Base-by-base conservation (phyloP, 1,140 invertebrate species). In the Nasonia longicornis region DNA sequence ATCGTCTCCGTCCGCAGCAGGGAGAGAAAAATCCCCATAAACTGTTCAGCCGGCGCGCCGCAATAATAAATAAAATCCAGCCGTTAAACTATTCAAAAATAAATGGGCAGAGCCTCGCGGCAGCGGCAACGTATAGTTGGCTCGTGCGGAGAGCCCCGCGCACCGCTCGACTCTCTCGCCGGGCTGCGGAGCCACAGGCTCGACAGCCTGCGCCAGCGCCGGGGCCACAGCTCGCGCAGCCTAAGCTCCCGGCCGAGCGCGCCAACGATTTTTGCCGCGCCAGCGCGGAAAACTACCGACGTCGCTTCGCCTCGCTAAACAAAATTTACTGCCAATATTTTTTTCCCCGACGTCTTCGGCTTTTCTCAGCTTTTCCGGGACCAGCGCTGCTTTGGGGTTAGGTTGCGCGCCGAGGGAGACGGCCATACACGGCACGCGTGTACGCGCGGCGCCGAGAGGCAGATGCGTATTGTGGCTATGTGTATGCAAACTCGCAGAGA, bases 191-290 rank as follows among this genome's bases (percentile, higher is more conserved):
- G 31, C n/a, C 81, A 84, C 71, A 84, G 31, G 64, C 70, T n/a
- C 22, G 75, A 80, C 85, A 63, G 71, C 52, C 71, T 74, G 67
- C 16, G 63, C 26, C 74, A 58, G 14, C 29, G 48, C 29, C 26
- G 48, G 69, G 64, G 31, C 67, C 76, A 71, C 52, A 80, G 82
- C 58, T 77, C 73, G 70, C 76, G 82, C 85, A 76, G 74, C 73
- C 78, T 80, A 73, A 80, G 84, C 80, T 72, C 71, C 67, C 70
- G 31, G 80, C 45, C 58, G 66, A 77, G 71, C 52, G 48, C 14
- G 35, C 72, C 70, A 71, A 71, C 71, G 63, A 80, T 80, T 75
- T 80, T 80, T 48, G 72, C 72, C 26, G 48, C 77, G 69, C 26
- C 31, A 48, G 52, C 58, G 77, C 77, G 77, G 67, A 63, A 63